phyloP scores from a whole-genome alignment of 2,113 vertebrate genomes.

The Notothenia rossii region DNA sequence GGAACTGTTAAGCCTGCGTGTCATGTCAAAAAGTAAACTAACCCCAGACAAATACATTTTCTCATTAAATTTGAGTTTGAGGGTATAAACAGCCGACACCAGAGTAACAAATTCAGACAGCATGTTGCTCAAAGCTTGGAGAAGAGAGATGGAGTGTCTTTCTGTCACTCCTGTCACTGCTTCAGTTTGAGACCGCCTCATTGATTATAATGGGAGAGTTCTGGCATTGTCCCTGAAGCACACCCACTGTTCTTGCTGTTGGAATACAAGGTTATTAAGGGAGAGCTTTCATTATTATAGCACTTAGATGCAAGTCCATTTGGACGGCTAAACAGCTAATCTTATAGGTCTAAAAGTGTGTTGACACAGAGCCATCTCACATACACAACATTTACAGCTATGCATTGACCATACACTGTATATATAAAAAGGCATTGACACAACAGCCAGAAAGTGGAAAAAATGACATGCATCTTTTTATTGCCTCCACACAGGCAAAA shows the following conservation, averaged over 20 bases:
- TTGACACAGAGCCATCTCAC: not conserved
- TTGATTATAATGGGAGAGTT: constrained; percentile 55
- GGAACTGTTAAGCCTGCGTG: constrained; percentile 14
- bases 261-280: constrained; percentile 42
- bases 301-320: not conserved
- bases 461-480: not conserved
- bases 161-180: constrained; percentile 33
- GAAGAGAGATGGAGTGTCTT: constrained; percentile 9
- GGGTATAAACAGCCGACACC: constrained; percentile 30
- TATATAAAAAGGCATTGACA: not conserved
- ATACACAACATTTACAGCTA: not conserved
- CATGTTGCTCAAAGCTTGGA: constrained; percentile 12
- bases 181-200: constrained; percentile 40
- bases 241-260: constrained; percentile 38
- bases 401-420: not conserved
- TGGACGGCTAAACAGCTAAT: constrained; percentile 22
- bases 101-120: constrained; percentile 29
- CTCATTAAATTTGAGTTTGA: not conserved
- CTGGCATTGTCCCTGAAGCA: constrained; percentile 40
- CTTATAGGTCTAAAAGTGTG: not conserved
- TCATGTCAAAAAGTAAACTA: constrained; percentile 41
- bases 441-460: too few relatives aligned
- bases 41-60: constrained; percentile 38
- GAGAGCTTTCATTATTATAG: constrained; percentile 15
- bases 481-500: not conserved